Percentiles rank a stretch among this genome's conserved stretches.
These are phyloP conservation scores for Noturus placidus DNA, from an alignment of 2,113 vertebrate genomes.

Conservation along the genomic window DNA sequence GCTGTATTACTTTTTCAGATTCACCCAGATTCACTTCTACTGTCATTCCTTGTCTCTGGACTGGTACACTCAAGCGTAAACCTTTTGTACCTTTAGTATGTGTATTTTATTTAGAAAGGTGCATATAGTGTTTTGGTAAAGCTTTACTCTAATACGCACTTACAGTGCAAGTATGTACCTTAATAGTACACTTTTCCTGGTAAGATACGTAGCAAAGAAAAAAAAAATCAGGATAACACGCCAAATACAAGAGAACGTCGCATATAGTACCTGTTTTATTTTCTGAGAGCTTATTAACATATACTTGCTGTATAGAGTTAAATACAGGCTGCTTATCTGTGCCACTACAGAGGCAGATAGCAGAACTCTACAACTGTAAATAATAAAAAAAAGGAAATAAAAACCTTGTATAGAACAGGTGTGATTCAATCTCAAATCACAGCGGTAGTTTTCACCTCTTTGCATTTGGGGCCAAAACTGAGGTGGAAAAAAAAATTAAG, in stretches of 20 bases:
- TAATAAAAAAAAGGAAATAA: too few relatives aligned
- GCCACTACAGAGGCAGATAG: neutral
- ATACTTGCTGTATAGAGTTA: neutral
- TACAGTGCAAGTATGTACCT: neutral
- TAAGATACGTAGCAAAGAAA: neutral
- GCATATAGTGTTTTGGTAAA: neutral
- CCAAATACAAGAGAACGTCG: neutral
- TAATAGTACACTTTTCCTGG: neutral
- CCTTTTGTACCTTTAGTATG: neutral
- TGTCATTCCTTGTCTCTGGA: neutral
- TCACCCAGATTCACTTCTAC: neutral
- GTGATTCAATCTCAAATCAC: neutral
- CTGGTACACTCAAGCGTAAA: neutral
- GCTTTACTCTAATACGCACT: neutral
- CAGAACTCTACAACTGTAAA: neutral
- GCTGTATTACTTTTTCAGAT: neutral
- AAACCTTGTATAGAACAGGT: neutral
- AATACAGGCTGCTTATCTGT: neutral
- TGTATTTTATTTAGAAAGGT: neutral
- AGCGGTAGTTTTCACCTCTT: neutral
- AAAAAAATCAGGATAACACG: neutral
- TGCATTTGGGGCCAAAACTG: slow-evolving; percentile 19
- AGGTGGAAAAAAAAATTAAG: neutral
- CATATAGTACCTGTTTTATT: neutral
- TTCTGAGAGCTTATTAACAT: neutral